Evolutionary conservation across 2,113 vertebrate genomes (phyloP).

Genomic region (Himantopus leucocephalus): DNA sequence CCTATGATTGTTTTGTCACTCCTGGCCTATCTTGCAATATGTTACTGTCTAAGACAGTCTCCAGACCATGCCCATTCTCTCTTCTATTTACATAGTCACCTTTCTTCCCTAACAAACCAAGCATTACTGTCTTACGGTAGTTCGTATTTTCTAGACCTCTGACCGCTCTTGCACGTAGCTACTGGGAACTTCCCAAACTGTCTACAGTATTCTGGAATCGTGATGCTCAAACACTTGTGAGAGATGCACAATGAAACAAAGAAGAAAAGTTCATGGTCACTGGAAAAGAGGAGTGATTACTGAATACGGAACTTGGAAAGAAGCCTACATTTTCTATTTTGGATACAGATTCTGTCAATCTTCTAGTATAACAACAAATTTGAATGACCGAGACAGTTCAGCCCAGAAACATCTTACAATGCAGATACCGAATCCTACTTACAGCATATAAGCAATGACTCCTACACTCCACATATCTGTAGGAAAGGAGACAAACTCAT

Average conservation of each 20-base stretch:
- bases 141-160: neutral
- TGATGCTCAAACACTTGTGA: neutral
- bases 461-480: slow-evolving; percentile 99
- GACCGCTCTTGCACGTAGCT: neutral
- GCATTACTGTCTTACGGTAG: neutral
- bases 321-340: neutral
- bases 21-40: neutral
- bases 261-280: neutral
- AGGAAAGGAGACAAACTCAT: slow-evolving; percentile 96
- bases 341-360: neutral
- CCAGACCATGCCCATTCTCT: neutral
- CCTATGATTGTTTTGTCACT: neutral
- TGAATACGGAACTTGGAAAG: neutral
- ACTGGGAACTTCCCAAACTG: neutral
- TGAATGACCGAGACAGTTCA: neutral
- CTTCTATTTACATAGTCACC: neutral
- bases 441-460: slow-evolving; percentile 98
- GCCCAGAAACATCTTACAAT: neutral
- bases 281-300: neutral
- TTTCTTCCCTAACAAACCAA: neutral
- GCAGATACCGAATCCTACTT: slow-evolving; percentile 64
- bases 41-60: neutral
- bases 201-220: neutral
- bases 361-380: neutral
- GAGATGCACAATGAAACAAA: neutral